Base-by-base conservation (phyloP, 37 sponge, comb jelly and placozoan genomes). In the Ianthella basta region DNA sequence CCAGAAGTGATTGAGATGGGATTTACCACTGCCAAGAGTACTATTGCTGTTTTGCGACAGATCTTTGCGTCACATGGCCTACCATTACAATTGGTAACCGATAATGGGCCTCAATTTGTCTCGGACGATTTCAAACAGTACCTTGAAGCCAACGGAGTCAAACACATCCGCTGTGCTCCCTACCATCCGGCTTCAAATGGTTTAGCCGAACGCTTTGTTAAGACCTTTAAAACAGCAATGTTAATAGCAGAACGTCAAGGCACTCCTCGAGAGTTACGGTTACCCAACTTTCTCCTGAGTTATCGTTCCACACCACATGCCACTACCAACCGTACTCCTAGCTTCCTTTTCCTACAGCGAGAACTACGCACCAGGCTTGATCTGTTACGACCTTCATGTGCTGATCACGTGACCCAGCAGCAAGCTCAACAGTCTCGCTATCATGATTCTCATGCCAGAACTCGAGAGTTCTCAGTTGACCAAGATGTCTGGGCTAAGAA, bases 101-200 rank as follows among this genome's bases (percentile, higher is more conserved):
- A 79, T 13, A 79, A 79, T 41, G 80, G 80, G 4, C 55, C 80
- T 10, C 80, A 79, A 41, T 79, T 79, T 73, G 44, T 44, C 15
- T 87, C 63, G 0, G 83, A 72, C 15, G 77, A 73, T 38, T 87
- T 87, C 59, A 40, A 21, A 14, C 30, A 72, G 38, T 82, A 82
- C 63, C 59, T 57, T 61, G 60, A 72, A 37, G 29, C 20, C 33
- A 87, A 87, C 59, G 65, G 82, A 5, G 55, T 87, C 59, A 82
- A 87, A 23, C 88, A 79, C 80, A 88, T 83, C 16, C 55, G 40
- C 15, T 50, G 59, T 59, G 44, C 75, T 13, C 88, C 88, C 35
- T 78, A 88, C 29, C 88, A 88, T 29, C 84, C 84, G 16, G 30
- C 87, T 4, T 79, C 82, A 4, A 91, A 91, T 82, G 91, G 91